Conservation (phyloP, 2,797 vertebrate species). For the Ctenosaura bakeri region DNA sequence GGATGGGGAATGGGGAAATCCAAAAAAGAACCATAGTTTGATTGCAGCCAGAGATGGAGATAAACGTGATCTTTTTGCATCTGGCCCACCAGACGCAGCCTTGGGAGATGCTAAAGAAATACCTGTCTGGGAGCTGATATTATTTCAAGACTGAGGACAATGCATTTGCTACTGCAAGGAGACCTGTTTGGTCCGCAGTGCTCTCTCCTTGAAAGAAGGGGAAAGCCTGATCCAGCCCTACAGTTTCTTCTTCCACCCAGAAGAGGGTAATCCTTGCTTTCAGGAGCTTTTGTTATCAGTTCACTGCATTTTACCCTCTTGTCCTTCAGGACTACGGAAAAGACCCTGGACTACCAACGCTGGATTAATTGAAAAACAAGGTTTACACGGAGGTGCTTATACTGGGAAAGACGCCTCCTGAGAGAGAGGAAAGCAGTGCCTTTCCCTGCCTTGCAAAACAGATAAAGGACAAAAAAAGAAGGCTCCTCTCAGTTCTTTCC, state of each 20-base stretch:
- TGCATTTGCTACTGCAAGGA: not conserved
- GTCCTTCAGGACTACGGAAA: not conserved
- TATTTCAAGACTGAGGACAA: not conserved
- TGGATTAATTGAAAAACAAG: not conserved
- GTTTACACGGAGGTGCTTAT: not conserved
- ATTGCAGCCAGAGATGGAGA: not conserved
- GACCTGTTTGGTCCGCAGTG: not conserved
- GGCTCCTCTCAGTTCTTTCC: accelerated
- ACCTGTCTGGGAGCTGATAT: not conserved
- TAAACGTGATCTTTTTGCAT: too few relatives aligned
- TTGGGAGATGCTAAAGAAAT: not conserved
- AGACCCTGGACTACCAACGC: not conserved
- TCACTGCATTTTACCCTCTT: not conserved
- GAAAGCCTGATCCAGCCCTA: too few relatives aligned
- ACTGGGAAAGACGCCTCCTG: not conserved
- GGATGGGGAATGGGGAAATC: too few relatives aligned
- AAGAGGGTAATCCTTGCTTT: too few relatives aligned
- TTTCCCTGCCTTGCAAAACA: accelerated
- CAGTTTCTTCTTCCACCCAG: not conserved
- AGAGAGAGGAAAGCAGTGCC: not conserved
- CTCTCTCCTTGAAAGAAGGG: not conserved
- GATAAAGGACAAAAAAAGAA: not conserved
- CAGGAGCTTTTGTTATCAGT: not conserved
- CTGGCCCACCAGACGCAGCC: not conserved
- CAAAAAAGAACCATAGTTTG: not conserved